A percentile compares a stretch with the other conserved stretches of the same genome.
Conservation (phyloP, 2,888 invertebrate species). For the Drosophila paramelanica region DNA sequence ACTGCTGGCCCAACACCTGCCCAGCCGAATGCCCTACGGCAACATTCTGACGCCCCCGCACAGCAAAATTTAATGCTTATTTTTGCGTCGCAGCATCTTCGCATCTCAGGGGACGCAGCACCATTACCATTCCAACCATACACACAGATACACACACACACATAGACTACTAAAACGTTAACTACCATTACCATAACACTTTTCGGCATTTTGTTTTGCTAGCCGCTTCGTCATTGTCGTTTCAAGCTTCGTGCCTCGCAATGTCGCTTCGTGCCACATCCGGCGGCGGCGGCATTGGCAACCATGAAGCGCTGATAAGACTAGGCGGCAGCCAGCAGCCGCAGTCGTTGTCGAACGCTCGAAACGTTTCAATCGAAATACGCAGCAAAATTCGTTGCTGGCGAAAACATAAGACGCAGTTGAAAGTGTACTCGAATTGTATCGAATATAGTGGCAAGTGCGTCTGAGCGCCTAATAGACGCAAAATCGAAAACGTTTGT, state of each 20-base stretch:
- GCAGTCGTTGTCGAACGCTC: constrained; percentile 65
- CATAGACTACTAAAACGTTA: constrained; percentile 5
- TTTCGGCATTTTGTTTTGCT: constrained; percentile 74
- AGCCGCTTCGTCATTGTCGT: constrained; percentile 48
- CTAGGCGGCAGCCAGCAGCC: constrained; percentile 32
- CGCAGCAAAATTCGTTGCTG: constrained; percentile 10
- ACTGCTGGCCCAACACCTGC: constrained; percentile 38
- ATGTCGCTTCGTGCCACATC: constrained; percentile 29
- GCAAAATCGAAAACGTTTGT: constrained; percentile 64
- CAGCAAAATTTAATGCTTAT: constrained; percentile 43
- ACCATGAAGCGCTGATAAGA: constrained; percentile 57
- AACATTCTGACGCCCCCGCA: constrained; percentile 39
- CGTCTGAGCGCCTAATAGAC: constrained; percentile 70
- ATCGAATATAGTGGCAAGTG: constrained; percentile 35
- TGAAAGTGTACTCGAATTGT: constrained; percentile 16
- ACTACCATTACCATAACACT: constrained; percentile 57
- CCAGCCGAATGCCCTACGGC: constrained; percentile 62
- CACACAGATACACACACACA: background rate
- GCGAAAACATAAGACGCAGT: background rate
- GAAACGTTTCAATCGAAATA: constrained; percentile 48
- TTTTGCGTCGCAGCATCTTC: constrained; percentile 60
- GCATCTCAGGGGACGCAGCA: constrained; percentile 21
- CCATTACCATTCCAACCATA: constrained; percentile 25
- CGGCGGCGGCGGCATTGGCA: constrained; percentile 30
- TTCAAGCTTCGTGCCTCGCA: constrained; percentile 22